Evolutionary conservation across 2,113 vertebrate genomes (phyloP).

Genomic region (Diphyllodes magnificus): DNA sequence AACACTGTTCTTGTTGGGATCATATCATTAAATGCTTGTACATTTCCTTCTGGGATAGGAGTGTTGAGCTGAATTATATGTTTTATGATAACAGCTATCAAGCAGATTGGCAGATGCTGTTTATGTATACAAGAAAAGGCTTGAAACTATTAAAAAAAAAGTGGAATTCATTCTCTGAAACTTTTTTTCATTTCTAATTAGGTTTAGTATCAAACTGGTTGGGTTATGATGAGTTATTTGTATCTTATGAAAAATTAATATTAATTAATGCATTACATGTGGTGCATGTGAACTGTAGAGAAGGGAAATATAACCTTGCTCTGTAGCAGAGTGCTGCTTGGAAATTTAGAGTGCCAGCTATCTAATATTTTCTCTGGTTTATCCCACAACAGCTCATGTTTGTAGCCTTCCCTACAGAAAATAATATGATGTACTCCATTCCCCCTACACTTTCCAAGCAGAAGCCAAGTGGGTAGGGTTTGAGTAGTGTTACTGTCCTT

Average conservation of each 20-base stretch:
- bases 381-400: not conserved
- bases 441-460: not conserved
- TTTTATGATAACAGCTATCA: not conserved
- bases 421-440: not conserved
- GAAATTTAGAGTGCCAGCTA: not conserved
- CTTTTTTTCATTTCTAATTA: not conserved
- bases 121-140: not conserved
- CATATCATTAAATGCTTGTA: not conserved
- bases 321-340: not conserved
- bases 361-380: not conserved
- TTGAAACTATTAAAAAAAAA: not conserved
- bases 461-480: not conserved
- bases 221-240: not conserved
- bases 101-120: not conserved
- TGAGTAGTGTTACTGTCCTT: not conserved
- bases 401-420: not conserved
- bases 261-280: not conserved
- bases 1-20: not conserved
- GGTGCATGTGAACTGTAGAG: not conserved
- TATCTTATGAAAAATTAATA: not conserved
- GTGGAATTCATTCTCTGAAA: not conserved
- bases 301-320: not conserved
- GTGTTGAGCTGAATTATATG: not conserved
- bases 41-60: not conserved
- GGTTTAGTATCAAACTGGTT: not conserved